These are phyloP conservation scores for Probaryconus sp. DNA, from an alignment of 1,140 invertebrate genomes.

Conservation along the genomic window DNA sequence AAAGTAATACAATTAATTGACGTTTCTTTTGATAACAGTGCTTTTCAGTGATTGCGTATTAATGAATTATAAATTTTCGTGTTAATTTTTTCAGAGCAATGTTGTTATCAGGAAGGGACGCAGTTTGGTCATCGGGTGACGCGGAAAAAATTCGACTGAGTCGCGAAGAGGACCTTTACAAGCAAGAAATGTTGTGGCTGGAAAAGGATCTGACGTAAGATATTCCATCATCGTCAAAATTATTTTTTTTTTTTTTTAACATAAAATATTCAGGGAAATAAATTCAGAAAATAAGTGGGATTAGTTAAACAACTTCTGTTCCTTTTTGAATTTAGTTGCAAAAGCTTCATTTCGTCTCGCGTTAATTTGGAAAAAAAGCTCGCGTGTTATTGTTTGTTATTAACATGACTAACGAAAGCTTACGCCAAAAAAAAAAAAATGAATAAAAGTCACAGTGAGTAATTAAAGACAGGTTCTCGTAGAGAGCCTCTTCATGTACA, in stretches of 20 bases:
- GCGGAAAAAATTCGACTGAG: constrained; percentile 84
- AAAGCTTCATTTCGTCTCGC: no score
- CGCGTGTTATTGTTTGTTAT: no score
- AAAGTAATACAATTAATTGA: background rate
- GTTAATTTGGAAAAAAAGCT: no score
- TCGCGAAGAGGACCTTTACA: constrained; percentile 91
- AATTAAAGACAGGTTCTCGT: constrained; percentile 7
- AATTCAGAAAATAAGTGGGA: no score
- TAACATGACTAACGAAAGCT: background rate
- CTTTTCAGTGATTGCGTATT: no score
- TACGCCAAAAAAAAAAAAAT: background rate
- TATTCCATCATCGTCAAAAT: no score
- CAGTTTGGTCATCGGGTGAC: constrained; percentile 80
- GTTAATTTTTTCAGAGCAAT: constrained; percentile 78
- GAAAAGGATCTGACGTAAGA: constrained; percentile 92
- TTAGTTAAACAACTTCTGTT: no score
- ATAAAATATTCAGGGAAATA: no score
- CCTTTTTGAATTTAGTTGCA: no score
- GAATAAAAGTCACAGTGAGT: background rate
- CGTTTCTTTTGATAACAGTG: no score
- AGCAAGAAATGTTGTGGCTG: constrained; percentile 92
- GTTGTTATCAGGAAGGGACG: constrained; percentile 82
- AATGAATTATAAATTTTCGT: background rate
- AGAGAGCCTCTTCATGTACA: background rate
- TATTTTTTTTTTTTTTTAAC: no score